Evolutionary conservation across 2,888 invertebrate genomes (phyloP).

Genomic region (Taphrorychus bicolor): DNA sequence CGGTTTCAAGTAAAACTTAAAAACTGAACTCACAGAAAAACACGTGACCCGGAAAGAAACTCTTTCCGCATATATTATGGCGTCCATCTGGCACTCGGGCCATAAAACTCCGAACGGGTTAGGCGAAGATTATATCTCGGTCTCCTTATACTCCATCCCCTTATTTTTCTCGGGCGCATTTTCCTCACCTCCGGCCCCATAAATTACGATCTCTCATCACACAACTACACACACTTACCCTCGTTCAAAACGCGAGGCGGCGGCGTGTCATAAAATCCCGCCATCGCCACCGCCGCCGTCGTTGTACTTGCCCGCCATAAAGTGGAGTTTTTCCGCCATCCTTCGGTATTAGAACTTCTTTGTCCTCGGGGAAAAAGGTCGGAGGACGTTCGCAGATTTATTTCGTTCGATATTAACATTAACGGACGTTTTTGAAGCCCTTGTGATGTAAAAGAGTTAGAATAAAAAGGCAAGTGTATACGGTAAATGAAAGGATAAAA

Average conservation of each 20-base stretch:
- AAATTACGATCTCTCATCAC: constrained; percentile 43
- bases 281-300: constrained; percentile 14
- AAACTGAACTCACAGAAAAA: no score
- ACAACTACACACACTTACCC: constrained; percentile 42
- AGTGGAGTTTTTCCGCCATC: constrained; percentile 22
- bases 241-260: constrained; percentile 33
- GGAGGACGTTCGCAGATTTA: neutral
- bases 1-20: no score
- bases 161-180: constrained; percentile 29
- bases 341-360: neutral
- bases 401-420: no score
- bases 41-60: no score
- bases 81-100: no score
- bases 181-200: constrained; percentile 40
- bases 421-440: no score
- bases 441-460: no score
- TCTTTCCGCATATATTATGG: no score
- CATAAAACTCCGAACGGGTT: neutral
- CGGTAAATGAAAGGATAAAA: no score
- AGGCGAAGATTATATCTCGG: neutral
- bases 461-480: no score
- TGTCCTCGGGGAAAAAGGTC: neutral
- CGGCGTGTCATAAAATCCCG: constrained; percentile 39
- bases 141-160: constrained; percentile 1
- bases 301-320: constrained; percentile 31